Evolutionary conservation across 2,113 vertebrate genomes (phyloP).

Genomic region (Phylloscopus whistleri): DNA sequence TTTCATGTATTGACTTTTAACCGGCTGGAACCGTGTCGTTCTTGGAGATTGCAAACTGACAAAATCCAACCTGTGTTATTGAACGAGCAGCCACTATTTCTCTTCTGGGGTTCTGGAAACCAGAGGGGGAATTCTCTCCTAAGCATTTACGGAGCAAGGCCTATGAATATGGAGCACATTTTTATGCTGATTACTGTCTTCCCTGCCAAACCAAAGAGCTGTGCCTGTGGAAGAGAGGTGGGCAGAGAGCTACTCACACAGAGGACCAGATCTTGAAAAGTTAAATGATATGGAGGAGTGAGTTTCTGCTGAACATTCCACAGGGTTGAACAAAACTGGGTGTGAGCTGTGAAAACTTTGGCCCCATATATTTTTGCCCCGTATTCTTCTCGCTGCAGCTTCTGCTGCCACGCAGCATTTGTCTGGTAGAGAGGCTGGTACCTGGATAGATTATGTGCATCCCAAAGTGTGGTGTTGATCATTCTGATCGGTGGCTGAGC

Average conservation of each 20-base stretch:
- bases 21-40: conserved; percentile 1
- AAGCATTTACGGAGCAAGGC: neutral
- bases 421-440: no score
- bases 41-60: conserved; percentile 14
- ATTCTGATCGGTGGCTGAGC: neutral
- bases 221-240: neutral
- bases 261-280: neutral
- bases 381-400: neutral
- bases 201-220: neutral
- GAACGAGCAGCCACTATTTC: neutral
- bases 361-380: neutral
- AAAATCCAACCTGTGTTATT: neutral
- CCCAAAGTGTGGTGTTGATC: neutral
- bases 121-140: neutral
- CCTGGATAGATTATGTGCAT: neutral
- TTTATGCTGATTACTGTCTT: neutral
- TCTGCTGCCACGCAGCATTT: neutral
- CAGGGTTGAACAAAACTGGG: neutral
- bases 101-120: conserved; percentile 10
- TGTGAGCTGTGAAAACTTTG: neutral
- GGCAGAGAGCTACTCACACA: neutral
- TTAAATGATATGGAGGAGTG: neutral
- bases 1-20: conserved; percentile 52
- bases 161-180: neutral
- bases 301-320: rapidly evolving